phyloP scores from a whole-genome alignment of 2,888 invertebrate species.

The Ophraella communa region DNA sequence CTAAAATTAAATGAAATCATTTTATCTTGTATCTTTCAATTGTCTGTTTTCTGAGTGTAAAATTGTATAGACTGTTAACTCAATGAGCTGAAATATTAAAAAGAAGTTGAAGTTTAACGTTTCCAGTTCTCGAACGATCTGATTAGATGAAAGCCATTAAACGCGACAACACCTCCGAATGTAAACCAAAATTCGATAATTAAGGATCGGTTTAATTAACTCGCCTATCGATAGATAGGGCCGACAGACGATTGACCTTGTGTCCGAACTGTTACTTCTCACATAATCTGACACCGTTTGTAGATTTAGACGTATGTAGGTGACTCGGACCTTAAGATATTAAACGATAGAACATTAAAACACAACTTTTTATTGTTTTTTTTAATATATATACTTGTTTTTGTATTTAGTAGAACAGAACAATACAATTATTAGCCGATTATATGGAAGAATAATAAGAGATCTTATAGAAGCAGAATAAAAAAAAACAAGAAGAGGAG shows the following conservation, averaged over 20 bases:
- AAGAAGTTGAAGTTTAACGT: constrained; percentile 6
- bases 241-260: not conserved
- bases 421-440: too few relatives aligned
- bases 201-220: constrained; percentile 29
- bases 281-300: constrained; percentile 13
- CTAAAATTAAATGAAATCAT: too few relatives aligned
- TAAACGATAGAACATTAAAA: too few relatives aligned
- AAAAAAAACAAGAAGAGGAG: too few relatives aligned
- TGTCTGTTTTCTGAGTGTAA: not conserved
- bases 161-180: constrained; percentile 28
- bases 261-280: constrained; percentile 1
- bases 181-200: constrained; percentile 31
- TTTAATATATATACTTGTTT: too few relatives aligned
- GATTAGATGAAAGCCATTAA: constrained; percentile 25
- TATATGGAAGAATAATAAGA: too few relatives aligned
- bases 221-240: constrained; percentile 14
- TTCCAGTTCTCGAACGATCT: constrained; percentile 14
- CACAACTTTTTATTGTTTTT: too few relatives aligned
- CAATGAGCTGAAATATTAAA: not conserved
- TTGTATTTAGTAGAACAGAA: too few relatives aligned
- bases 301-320: not conserved
- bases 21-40: too few relatives aligned
- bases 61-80: not conserved
- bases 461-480: too few relatives aligned
- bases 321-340: not conserved